phyloP scores from a whole-genome alignment of 2,888 invertebrate genomes.

The Julus scanicus region DNA sequence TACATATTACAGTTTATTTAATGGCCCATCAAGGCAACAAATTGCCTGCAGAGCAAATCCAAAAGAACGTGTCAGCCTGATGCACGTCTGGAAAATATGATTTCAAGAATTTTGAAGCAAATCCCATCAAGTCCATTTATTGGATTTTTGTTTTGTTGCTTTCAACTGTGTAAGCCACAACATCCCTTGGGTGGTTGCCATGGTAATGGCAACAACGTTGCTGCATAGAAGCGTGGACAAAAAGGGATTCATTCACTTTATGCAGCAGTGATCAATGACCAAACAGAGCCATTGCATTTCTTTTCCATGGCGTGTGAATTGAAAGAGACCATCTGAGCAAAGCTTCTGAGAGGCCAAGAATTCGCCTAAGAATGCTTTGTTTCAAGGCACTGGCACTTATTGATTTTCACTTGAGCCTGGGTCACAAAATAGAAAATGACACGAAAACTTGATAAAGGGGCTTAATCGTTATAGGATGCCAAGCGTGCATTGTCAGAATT shows the following conservation, averaged over 20 bases:
- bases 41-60: not conserved
- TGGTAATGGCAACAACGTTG: slow-evolving; percentile 10
- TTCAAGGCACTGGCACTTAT: not conserved
- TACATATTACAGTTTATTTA: slow-evolving; percentile 16
- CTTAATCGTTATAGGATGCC: not conserved
- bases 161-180: slow-evolving; percentile 29
- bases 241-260: slow-evolving; percentile 19
- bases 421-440: not conserved
- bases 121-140: slow-evolving; percentile 35
- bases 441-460: not conserved
- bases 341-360: slow-evolving; percentile 1
- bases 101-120: not conserved
- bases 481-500: not conserved
- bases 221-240: not conserved
- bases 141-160: slow-evolving; percentile 40
- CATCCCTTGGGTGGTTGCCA: slow-evolving; percentile 33
- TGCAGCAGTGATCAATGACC: slow-evolving; percentile 25
- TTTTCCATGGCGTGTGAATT: not conserved
- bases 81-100: slow-evolving; percentile 6
- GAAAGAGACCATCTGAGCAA: not conserved
- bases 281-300: not conserved
- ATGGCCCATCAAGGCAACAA: not conserved
- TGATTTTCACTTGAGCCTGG: slow-evolving; percentile 10
- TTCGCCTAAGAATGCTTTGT: not conserved
- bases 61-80: not conserved